Conservation (phyloP, 1,140 invertebrate species). For the Drosophila tristis region DNA sequence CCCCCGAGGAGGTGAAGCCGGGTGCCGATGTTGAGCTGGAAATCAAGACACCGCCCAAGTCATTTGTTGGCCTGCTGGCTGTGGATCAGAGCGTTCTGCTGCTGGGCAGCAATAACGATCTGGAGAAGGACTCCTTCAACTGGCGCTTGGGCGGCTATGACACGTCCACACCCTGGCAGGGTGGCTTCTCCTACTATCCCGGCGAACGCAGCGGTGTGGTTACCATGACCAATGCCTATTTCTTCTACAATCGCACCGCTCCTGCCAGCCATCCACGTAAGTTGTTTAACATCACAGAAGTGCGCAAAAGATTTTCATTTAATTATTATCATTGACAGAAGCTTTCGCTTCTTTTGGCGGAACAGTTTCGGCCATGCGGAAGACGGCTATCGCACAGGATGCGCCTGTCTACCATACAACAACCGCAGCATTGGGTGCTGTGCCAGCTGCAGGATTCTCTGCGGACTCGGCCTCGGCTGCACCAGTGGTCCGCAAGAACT, state of each 20-base stretch:
- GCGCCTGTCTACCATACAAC: neutral
- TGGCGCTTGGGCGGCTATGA: slow-evolving; percentile 77
- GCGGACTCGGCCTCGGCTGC: neutral
- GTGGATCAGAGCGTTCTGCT: slow-evolving; percentile 94
- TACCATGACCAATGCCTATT: slow-evolving; percentile 78
- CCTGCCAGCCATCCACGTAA: slow-evolving; percentile 40
- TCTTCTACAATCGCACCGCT: slow-evolving; percentile 70
- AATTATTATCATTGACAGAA: slow-evolving; percentile 21
- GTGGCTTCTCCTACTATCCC: slow-evolving; percentile 75
- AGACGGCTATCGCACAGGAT: slow-evolving; percentile 24
- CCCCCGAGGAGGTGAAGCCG: slow-evolving; percentile 86
- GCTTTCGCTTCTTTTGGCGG: slow-evolving; percentile 2
- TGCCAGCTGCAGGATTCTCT: neutral
- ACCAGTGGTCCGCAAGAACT: slow-evolving; percentile 64
- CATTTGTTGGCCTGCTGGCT: slow-evolving; percentile 92
- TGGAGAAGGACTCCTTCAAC: slow-evolving; percentile 70
- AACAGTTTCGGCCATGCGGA: slow-evolving; percentile 33
- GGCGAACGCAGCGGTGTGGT: slow-evolving; percentile 71
- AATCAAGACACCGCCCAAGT: slow-evolving; percentile 91
- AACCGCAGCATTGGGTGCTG: slow-evolving; percentile 2
- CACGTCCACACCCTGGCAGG: slow-evolving; percentile 72
- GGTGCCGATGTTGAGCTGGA: slow-evolving; percentile 89
- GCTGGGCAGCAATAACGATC: slow-evolving; percentile 84
- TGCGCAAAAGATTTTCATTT: neutral
- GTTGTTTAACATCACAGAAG: neutral